Evolutionary conservation across 1,140 invertebrate species (phyloP), one percentile per base, ranked within the genome.

Genomic region (Drosophila yakuba): DNA sequence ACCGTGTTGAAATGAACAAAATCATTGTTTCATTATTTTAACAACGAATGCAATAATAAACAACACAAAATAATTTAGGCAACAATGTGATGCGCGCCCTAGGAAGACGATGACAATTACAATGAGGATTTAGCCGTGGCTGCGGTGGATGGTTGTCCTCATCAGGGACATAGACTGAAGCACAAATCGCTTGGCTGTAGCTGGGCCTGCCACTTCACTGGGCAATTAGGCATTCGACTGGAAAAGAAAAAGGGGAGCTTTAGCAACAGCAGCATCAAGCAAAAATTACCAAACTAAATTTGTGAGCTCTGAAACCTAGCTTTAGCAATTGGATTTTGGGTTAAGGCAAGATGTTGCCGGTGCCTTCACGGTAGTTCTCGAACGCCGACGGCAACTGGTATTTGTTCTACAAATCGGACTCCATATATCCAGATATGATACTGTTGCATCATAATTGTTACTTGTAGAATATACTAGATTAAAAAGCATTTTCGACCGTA

Each of bases 211-310:
- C 85, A 90, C 85, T 89, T 89, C 85, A 89, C 74, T 89, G 85
- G 66, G 69, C 84, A 89, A 89, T 89, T 84, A 84, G 68, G 52
- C 69, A 80, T 73, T 78, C 80, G 63, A 25, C 76, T 52, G 84
- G 85, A 89, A 89, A 90, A 80, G 85, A 38, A 89, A 89, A 80
- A 80, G 78, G 84, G 84, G 76, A 89, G 77, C 69, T 80, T 77
- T 45, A 78, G 62, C 64, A 57, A 14, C 57, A 62, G 28, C 57
- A 77, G 54, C 60, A 80, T 47, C 63, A 32, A 45, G 51, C 54
- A 45, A 60, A 61, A 66, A 56, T 57, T 61, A 58, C 78, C 50
- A 59, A 50, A 59, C 59, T 72, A 76, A 61, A 84, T 72, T 86
- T 82, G 52, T 86, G 58, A 58, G 68, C 64, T 56, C 61, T 76